These are phyloP conservation scores for Anguilla marmorata DNA, from an alignment of 2,797 vertebrate genomes.

Conservation along the genomic window DNA sequence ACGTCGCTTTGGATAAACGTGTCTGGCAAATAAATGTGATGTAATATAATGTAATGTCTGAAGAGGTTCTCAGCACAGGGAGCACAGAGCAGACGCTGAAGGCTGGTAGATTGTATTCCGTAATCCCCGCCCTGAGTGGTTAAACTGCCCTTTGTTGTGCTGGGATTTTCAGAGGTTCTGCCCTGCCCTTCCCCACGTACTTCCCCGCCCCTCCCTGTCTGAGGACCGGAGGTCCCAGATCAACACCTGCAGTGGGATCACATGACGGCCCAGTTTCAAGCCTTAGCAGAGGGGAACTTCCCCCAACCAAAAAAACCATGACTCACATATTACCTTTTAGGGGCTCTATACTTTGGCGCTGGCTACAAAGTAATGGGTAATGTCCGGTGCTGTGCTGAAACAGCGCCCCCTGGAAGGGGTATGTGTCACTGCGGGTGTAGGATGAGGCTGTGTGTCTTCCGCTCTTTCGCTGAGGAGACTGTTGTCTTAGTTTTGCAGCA, in stretches of 20 bases:
- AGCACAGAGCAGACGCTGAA: too few relatives aligned
- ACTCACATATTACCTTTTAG: too few relatives aligned
- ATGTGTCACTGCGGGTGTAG: neutral
- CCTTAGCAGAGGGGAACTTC: neutral
- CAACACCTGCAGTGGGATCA: neutral
- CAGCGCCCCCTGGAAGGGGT: neutral
- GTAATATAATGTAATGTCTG: too few relatives aligned
- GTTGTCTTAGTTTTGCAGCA: neutral
- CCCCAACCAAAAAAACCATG: neutral
- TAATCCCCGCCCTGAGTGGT: neutral
- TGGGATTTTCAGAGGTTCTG: neutral
- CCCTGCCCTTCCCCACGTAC: too few relatives aligned
- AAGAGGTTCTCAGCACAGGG: too few relatives aligned
- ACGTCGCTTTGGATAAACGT: too few relatives aligned
- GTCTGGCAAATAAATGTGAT: too few relatives aligned
- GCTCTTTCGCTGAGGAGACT: neutral
- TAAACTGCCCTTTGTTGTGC: neutral
- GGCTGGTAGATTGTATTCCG: neutral
- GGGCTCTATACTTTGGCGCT: too few relatives aligned
- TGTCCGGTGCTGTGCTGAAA: neutral
- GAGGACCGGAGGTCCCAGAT: neutral
- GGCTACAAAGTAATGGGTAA: too few relatives aligned
- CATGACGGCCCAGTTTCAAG: neutral
- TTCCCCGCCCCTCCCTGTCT: neutral
- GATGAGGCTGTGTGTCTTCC: neutral